These are phyloP conservation scores for Gadus macrocephalus DNA, from an alignment of 2,113 vertebrate species.

Conservation along the genomic window DNA sequence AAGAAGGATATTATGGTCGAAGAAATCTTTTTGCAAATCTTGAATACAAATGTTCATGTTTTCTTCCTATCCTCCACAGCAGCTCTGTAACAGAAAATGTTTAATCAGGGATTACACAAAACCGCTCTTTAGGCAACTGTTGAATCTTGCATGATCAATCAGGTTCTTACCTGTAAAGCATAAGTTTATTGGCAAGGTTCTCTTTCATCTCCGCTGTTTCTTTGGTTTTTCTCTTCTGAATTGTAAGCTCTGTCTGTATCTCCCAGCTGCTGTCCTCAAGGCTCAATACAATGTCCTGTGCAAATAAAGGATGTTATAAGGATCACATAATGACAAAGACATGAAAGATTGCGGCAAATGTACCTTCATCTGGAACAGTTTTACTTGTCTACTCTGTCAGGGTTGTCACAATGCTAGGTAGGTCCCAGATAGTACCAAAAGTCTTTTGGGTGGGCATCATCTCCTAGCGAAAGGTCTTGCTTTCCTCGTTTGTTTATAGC, in stretches of 20 bases:
- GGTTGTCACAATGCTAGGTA: too few relatives aligned
- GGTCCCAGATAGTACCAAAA: too few relatives aligned
- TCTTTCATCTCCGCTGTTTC: constrained; percentile 81
- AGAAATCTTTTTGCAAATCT: neutral
- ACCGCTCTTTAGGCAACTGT: neutral
- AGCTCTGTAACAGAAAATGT: constrained; percentile 38
- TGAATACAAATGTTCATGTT: constrained; percentile 25
- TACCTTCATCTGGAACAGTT: neutral
- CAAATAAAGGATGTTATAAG: neutral
- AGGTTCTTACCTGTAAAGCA: constrained; percentile 78
- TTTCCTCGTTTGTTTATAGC: neutral
- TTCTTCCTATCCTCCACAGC: constrained; percentile 29
- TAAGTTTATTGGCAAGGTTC: constrained; percentile 75
- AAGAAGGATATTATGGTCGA: too few relatives aligned
- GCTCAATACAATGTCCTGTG: constrained; percentile 78
- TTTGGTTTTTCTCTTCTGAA: constrained; percentile 85
- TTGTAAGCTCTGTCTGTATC: constrained; percentile 78
- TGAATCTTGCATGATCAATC: neutral
- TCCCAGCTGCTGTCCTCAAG: constrained; percentile 84
- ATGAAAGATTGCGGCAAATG: neutral
- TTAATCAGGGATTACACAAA: neutral
- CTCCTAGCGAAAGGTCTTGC: too few relatives aligned
- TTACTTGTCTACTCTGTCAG: too few relatives aligned
- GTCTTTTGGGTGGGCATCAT: too few relatives aligned
- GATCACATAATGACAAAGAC: neutral